phyloP scores from a whole-genome alignment of 2,888 invertebrate genomes.

The Palloptera scutellata region DNA sequence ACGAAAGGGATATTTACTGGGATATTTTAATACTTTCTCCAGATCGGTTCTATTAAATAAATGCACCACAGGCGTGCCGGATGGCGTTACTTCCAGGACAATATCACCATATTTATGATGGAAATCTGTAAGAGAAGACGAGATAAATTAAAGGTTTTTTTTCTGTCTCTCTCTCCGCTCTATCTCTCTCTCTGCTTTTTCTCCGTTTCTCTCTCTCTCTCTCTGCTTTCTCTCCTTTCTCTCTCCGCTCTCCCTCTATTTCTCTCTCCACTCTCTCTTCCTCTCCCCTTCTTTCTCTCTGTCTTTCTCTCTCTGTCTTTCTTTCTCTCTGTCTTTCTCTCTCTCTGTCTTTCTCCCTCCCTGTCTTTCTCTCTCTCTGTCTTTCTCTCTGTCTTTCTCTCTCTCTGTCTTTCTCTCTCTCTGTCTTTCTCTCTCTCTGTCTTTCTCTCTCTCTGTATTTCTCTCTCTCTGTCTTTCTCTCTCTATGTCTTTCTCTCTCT shows the following conservation, averaged over 20 bases:
- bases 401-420: constrained; percentile 41
- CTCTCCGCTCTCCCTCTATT: constrained; percentile 45
- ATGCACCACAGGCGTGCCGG: constrained; percentile 77
- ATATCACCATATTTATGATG: constrained; percentile 78
- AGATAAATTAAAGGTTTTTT: neutral
- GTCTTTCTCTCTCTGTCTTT: neutral
- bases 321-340: constrained; percentile 47
- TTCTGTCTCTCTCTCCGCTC: neutral
- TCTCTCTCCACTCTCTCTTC: too few relatives aligned
- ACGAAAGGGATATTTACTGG: constrained; percentile 78
- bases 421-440: constrained; percentile 26
- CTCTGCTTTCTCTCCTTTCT: neutral
- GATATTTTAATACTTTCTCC: constrained; percentile 77
- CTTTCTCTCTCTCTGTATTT: constrained; percentile 1
- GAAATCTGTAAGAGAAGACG: constrained; percentile 67
- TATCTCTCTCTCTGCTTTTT: constrained; percentile 65
- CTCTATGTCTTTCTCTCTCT: constrained; percentile 41
- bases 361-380: constrained; percentile 52
- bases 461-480: neutral
- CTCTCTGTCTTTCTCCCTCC: neutral
- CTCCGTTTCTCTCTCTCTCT: constrained; percentile 66
- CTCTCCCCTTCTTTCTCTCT: neutral
- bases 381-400: neutral
- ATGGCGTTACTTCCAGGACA: constrained; percentile 79
- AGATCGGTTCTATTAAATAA: constrained; percentile 76